Percentiles rank a stretch among this genome's conserved stretches.
Conservation (phyloP, 2,888 invertebrate genomes). For the Drosophila stalkeri region DNA sequence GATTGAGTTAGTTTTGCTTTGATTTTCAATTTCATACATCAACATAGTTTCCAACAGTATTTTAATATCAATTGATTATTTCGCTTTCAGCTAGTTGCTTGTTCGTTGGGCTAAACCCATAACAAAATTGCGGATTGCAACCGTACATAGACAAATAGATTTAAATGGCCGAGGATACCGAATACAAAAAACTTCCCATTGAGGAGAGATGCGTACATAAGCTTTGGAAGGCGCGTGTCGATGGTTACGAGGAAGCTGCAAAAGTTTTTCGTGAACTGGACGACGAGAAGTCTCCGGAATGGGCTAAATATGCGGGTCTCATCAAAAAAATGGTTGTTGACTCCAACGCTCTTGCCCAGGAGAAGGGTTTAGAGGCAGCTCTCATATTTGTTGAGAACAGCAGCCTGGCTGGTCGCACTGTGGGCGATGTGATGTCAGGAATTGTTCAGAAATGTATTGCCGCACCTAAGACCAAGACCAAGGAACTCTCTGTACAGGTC, state of each 20-base stretch:
- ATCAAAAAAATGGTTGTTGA: slow-evolving; percentile 98
- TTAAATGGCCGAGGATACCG: slow-evolving; percentile 93
- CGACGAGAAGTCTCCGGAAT: slow-evolving; percentile 97
- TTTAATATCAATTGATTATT: slow-evolving; percentile 26
- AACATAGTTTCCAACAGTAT: slow-evolving; percentile 21
- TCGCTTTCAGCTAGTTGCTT: slow-evolving; percentile 40
- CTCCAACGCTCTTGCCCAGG: slow-evolving; percentile 97
- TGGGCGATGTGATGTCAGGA: slow-evolving; percentile 94
- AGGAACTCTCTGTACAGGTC: slow-evolving; percentile 95
- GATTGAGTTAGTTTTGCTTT: slow-evolving; percentile 38
- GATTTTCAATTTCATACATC: slow-evolving; percentile 11
- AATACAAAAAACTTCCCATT: slow-evolving; percentile 93
- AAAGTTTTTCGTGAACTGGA: slow-evolving; percentile 94
- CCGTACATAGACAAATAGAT: slow-evolving; percentile 1
- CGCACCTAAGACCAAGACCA: slow-evolving; percentile 95
- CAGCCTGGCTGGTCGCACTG: slow-evolving; percentile 93
- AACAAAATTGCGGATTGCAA: slow-evolving; percentile 26
- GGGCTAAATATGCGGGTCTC: slow-evolving; percentile 94
- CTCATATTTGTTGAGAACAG: slow-evolving; percentile 96
- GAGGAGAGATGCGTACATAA: slow-evolving; percentile 97
- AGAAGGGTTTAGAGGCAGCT: slow-evolving; percentile 97
- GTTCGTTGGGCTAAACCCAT: slow-evolving; percentile 33
- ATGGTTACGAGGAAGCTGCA: slow-evolving; percentile 96
- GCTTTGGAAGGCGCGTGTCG: slow-evolving; percentile 97
- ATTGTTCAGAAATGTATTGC: slow-evolving; percentile 97